phyloP scores from a whole-genome alignment of 2,113 vertebrate species.

The Pterocles burchelli region DNA sequence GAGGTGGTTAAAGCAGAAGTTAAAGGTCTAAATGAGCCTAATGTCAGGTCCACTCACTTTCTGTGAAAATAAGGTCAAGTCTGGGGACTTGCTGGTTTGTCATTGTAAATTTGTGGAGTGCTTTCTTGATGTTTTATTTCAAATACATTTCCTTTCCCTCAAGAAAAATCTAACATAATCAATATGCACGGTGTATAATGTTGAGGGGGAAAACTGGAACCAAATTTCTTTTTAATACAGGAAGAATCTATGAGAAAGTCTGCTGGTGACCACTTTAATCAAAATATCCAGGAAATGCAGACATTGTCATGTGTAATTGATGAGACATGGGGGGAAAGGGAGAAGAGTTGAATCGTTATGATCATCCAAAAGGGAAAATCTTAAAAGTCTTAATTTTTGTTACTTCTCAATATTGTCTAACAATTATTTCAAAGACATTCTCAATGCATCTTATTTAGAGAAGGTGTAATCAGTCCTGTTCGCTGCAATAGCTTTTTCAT shows the following conservation, averaged over 20 bases:
- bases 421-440: not conserved
- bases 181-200: not conserved
- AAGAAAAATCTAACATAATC: not conserved
- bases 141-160: not conserved
- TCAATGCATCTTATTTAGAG: not conserved
- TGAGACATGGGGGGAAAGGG: not conserved
- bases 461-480: not conserved
- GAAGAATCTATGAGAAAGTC: not conserved
- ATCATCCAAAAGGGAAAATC: not conserved
- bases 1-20: not conserved
- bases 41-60: not conserved
- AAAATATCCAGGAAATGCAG: not conserved
- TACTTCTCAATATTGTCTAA: not conserved
- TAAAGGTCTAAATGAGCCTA: not conserved
- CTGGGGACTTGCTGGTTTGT: not conserved
- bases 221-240: not conserved
- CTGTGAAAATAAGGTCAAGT: not conserved
- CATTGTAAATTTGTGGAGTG: not conserved
- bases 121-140: not conserved
- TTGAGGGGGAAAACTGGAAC: not conserved
- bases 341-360: not conserved
- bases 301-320: not conserved
- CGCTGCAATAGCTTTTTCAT: not conserved
- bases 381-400: not conserved
- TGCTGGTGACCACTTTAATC: not conserved